These are phyloP conservation scores for Rostratula benghalensis DNA, from an alignment of 2,113 vertebrate species.

Conservation along the genomic window DNA sequence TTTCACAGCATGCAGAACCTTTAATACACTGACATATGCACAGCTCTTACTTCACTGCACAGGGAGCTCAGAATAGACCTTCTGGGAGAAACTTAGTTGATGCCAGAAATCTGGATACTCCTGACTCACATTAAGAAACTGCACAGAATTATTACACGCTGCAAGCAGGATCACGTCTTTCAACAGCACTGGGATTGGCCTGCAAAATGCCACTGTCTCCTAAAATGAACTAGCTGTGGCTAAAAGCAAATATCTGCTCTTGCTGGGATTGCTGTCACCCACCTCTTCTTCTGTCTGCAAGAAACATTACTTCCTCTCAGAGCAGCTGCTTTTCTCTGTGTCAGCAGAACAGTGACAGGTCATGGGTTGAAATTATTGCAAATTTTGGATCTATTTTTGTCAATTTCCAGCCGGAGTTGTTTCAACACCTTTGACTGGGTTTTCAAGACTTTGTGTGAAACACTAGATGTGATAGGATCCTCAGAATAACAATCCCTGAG, in stretches of 20 bases:
- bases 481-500: not conserved
- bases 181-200: not conserved
- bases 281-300: not conserved
- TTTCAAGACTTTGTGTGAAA: not conserved
- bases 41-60: constrained; percentile 17
- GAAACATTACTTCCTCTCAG: not conserved
- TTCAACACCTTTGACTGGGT: not conserved
- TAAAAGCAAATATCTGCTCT: not conserved
- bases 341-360: not conserved
- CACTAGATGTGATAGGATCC: not conserved
- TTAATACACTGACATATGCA: constrained; percentile 36
- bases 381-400: not conserved
- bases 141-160: not conserved
- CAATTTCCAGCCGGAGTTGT: not conserved
- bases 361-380: not conserved
- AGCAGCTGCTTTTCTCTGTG: not conserved
- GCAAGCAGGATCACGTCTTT: not conserved
- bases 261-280: not conserved
- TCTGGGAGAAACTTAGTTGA: not conserved
- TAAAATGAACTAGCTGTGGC: not conserved
- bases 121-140: not conserved
- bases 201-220: not conserved
- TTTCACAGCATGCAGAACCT: constrained; percentile 14
- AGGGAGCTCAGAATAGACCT: constrained; percentile 7
- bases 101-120: not conserved